Evolutionary conservation across 2,113 vertebrate species (phyloP), one percentile per base, ranked within the genome.

Genomic region (Laterallus jamaicensis): DNA sequence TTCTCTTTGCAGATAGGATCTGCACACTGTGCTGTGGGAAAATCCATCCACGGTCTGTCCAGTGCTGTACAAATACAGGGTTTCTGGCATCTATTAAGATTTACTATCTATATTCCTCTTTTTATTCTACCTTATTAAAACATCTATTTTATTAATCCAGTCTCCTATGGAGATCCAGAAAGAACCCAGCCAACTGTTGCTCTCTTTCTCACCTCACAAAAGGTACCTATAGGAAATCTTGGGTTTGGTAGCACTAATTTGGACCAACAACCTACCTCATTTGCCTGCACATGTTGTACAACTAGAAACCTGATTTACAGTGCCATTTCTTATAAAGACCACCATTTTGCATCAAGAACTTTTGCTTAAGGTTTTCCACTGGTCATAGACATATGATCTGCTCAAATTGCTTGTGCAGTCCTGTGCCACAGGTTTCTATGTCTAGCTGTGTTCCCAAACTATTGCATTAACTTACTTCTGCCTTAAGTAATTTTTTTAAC

Each of bases 1-100:
- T 50, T 29, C 22, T 44, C 17, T 63, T 63, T 3, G 1, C 2
- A 3, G 17, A 50, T 0, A 3, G n/a, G 19, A 1, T 44, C 54
- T 60, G 44, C 1, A 1, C 37, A 44, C 32, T 0, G 2, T 54
- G 26, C 54, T 3, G 1, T 32, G 32, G 26, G 4, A 39, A 75
- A 58, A 89, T 47, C 18, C 7, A 28, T 16, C 15, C 28, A 55
- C 19, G 15, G 18, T 39, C 22, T 82, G 55, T 29, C 39, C 44
- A 47, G 44, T 0, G 0, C 47, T 47, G n/a, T 62, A 29, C 17
- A 82, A 68, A 52, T 1, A 9, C 10, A 28, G 11, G 7, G 9
- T 67, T 82, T 8, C 60, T 47, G 29, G 9, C 39, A 52, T 68
- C 62, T 54, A 7, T 8, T n/a, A 47, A 16, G n/a, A 71, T 71